Evolutionary conservation across 2,113 vertebrate genomes (phyloP), one percentile per base, ranked within the genome.

Genomic region (Leuciscus idus): DNA sequence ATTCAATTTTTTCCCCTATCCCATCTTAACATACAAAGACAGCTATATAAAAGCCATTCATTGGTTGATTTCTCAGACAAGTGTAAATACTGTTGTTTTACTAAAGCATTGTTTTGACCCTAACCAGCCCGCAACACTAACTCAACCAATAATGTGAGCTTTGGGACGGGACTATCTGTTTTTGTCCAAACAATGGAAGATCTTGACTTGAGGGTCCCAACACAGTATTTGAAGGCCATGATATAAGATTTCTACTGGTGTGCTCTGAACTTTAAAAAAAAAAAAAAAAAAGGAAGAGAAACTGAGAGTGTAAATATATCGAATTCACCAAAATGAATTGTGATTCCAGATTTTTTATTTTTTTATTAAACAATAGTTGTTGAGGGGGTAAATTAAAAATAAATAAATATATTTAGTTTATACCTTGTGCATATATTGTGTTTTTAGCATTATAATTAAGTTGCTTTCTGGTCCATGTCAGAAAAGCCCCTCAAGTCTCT

Each of bases 121-220:
- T 39, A 36, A 39, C 19, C 33, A 70, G 66, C 33, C 33, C 0
- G 68, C 19, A 72, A 23, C 19, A 39, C 19, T 11, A 23, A 39
- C 68, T 39, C 19, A 72, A 43, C 68, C 68, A 72, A 72, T 72
- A 72, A 36, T 72, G 17, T 39, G 68, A 72, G 19, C 43, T 72
- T 72, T 39, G 36, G 33, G 9, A 36, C 1, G 4, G 4, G 33
- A 11, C 33, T 72, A 39, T 72, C 9, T 10, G 36, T 23, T 17
- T 72, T 17, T 72, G 33, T 23, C 19, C 19, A 39, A 23, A 17
- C 66, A 36, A 70, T 70, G 30, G 7, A 1, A 21, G 30, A 68
- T 66, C 17, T 66, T 33, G 2, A 68, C 64, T 68, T 19, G 28
- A 68, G 17, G 64, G 15, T 28, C 28, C 28, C 15, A 52, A 52